Conservation (phyloP, 92 coral and sea anemone species). For the Umimayanthus chanpuru region DNA sequence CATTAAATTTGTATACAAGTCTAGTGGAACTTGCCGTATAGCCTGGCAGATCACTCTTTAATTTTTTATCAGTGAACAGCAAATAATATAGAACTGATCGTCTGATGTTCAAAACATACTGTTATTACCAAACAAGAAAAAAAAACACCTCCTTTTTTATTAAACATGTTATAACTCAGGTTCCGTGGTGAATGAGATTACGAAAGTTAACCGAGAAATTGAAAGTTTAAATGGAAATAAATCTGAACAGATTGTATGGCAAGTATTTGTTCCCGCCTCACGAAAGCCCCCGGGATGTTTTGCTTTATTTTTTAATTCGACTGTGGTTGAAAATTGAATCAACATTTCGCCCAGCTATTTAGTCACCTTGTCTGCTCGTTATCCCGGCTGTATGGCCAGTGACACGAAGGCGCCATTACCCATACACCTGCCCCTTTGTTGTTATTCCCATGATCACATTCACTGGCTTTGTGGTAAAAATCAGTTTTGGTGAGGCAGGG, state of each 20-base stretch:
- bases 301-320: conserved; percentile 38
- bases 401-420: conserved; percentile 18
- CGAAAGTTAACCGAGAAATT: not conserved
- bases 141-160: not conserved
- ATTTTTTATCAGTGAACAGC: conserved; percentile 16
- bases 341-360: conserved; percentile 23
- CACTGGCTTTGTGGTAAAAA: conserved; percentile 27
- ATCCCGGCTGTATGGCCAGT: conserved; percentile 20
- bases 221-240: conserved; percentile 3
- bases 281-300: conserved; percentile 30
- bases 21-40: not conserved
- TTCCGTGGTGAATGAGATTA: not conserved
- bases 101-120: not conserved
- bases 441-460: not conserved
- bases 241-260: not conserved
- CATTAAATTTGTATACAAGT: not conserved
- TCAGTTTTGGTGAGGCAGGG: conserved; percentile 11
- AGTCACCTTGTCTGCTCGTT: conserved; percentile 44
- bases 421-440: conserved; percentile 27
- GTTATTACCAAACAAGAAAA: not conserved
- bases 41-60: not conserved
- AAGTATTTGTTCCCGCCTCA: conserved; percentile 32
- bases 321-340: conserved; percentile 45
- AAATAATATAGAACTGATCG: not conserved
- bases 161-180: not conserved